Conservation (phyloP, 37 sponge, comb jelly and placozoan species). For the Bolinopsis microptera region DNA sequence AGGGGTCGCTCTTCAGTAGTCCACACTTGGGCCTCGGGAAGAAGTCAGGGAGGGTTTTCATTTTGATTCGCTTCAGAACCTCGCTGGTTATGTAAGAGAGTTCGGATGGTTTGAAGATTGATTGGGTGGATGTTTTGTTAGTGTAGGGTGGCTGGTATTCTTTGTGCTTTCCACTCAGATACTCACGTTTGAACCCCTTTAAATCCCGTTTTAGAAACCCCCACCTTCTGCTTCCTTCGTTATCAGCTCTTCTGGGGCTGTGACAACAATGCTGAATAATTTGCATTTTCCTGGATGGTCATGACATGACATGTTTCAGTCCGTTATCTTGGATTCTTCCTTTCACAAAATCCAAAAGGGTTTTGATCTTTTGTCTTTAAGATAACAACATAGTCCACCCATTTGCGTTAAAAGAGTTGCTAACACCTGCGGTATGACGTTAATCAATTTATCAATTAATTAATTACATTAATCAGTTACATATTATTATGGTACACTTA, state of each 20-base stretch:
- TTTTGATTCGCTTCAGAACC: not conserved
- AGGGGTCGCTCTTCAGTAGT: not conserved
- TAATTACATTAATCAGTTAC: too few relatives aligned
- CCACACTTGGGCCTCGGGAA: constrained; percentile 11
- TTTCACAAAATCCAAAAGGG: not conserved
- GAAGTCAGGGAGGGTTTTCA: not conserved
- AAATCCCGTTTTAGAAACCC: constrained; percentile 25
- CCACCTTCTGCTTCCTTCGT: not conserved
- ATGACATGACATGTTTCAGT: too few relatives aligned
- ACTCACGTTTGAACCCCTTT: not conserved
- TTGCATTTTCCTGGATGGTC: not conserved
- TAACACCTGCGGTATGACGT: too few relatives aligned
- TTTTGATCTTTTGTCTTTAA: not conserved
- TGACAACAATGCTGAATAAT: not conserved
- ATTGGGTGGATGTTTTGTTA: not conserved
- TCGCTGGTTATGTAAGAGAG: not conserved
- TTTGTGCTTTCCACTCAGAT: not conserved
- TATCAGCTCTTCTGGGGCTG: not conserved
- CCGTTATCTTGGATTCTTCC: not conserved
- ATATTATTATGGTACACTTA: too few relatives aligned
- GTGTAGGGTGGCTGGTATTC: not conserved
- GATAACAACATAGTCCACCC: not conserved
- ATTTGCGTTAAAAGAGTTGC: too few relatives aligned
- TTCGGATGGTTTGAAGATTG: not conserved
- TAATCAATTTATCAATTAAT: too few relatives aligned